A percentile compares a stretch with the other conserved stretches of the same genome.
Evolutionary conservation across 2,888 invertebrate species (phyloP).

Genomic region (Spilosoma lubricipeda): DNA sequence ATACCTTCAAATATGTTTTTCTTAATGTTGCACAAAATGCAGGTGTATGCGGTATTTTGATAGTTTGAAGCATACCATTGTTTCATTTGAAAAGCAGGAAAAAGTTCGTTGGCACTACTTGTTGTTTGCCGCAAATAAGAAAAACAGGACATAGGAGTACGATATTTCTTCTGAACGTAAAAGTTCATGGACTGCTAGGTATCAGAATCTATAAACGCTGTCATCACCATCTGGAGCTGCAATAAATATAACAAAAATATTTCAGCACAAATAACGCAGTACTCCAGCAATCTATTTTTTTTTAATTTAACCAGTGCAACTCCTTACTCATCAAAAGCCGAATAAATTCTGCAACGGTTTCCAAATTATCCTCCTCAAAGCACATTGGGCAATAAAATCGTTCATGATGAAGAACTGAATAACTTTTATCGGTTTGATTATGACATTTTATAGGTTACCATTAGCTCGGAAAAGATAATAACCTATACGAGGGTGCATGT

Average conservation of each 20-base stretch:
- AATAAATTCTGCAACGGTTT: background rate
- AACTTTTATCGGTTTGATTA: background rate
- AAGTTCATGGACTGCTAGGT: background rate
- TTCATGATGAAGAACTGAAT: background rate
- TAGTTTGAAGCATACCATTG: too few species aligned
- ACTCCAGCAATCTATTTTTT: too few species aligned
- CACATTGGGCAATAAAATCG: background rate
- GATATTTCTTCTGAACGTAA: background rate
- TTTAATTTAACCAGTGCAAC: background rate
- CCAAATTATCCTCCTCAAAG: background rate
- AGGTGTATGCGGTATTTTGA: background rate
- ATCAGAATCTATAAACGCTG: too few species aligned
- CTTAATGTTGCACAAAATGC: background rate
- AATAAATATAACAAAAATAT: background rate
- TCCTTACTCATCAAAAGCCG: background rate
- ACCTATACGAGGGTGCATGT: background rate
- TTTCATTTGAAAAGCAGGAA: too few species aligned
- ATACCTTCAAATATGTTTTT: background rate
- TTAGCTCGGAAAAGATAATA: background rate
- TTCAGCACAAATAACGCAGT: background rate
- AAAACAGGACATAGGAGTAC: background rate
- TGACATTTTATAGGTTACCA: background rate
- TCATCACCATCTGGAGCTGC: background rate
- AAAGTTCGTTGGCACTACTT: background rate
- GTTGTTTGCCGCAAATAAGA: background rate